Evolutionary conservation across 2,888 invertebrate species (phyloP), one percentile per base, ranked within the genome.

Genomic region (Caradrina kadenii): DNA sequence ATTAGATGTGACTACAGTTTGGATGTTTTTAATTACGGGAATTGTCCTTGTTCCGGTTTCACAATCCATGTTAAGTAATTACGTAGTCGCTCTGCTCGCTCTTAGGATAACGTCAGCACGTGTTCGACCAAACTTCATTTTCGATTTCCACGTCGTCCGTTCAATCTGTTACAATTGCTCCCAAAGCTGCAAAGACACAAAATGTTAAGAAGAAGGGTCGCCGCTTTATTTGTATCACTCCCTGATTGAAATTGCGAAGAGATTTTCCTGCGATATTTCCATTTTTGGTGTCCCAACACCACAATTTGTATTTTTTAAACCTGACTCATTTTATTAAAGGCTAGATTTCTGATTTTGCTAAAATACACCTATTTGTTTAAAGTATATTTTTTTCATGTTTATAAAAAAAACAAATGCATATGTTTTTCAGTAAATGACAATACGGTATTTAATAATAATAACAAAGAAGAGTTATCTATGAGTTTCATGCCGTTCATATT

Each of bases 91-190:
- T 35, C 8, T 66, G n/a, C 2, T 49, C 22, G 3, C 0, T 35
- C 11, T 26, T 1, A 11, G 2, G 26, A 10, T 49, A 5, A 21
- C 17, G 6, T 10, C 13, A 31, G 13, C 15, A 15, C 22, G 2
- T 49, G 42, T 42, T 42, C 21, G 7, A 22, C 10, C 2, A 13
- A 49, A 31, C 10, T 15, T 10, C 1, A 54, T 70, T 74, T 31
- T 64, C 19, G 26, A 8, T 31, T n/a, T 26, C 15, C 21, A 54
- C 35, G 49, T 17, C 49, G 21, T 10, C n/a, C 15, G 49, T 77
- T 48, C 72, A 55, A 71, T 73, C 11, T 55, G 13, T 48, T n/a
- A 61, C 31, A 71, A 78, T 31, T 39, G 21, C 26, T 72, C 50
- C 45, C 72, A 50, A 61, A 60, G 45, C 71, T 50, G 6, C 10